A percentile compares a stretch with the other conserved stretches of the same genome.
phyloP scores from a whole-genome alignment of 1,140 invertebrate genomes.

The Helicoverpa zea region DNA sequence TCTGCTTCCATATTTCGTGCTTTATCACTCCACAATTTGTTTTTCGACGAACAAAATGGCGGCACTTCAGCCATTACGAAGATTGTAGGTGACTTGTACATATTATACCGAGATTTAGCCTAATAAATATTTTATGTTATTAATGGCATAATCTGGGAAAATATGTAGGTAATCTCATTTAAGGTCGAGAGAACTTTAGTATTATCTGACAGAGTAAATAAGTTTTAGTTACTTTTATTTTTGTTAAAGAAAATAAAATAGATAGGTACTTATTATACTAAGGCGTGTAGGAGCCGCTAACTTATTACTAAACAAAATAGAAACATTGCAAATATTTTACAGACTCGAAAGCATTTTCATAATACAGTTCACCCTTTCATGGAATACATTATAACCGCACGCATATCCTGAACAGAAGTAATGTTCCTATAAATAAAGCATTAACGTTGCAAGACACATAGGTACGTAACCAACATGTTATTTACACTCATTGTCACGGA shows the following conservation, averaged over 20 bases:
- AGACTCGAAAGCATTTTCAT: too few relatives aligned
- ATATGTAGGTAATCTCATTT: neutral
- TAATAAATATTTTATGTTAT: neutral
- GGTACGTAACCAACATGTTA: constrained; percentile 5
- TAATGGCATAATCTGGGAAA: neutral
- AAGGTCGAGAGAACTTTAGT: neutral
- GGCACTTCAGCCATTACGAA: constrained; percentile 54
- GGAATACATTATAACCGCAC: neutral
- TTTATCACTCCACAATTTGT: constrained; percentile 66
- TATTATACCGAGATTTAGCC: constrained; percentile 32
- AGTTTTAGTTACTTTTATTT: too few relatives aligned
- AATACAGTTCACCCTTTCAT: too few relatives aligned
- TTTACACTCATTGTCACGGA: constrained; percentile 35
- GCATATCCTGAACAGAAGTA: neutral
- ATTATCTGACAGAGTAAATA: too few relatives aligned
- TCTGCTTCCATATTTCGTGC: constrained; percentile 61
- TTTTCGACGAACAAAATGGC: constrained; percentile 63
- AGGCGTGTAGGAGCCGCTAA: too few relatives aligned
- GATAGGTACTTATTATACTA: too few relatives aligned
- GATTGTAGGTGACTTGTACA: constrained; percentile 59
- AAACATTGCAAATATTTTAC: neutral
- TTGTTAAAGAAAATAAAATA: neutral
- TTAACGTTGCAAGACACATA: constrained; percentile 17
- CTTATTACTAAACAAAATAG: too few relatives aligned
- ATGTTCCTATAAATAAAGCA: constrained; percentile 10